Conservation (phyloP, 2,888 invertebrate genomes). For the Allygus modestus region DNA sequence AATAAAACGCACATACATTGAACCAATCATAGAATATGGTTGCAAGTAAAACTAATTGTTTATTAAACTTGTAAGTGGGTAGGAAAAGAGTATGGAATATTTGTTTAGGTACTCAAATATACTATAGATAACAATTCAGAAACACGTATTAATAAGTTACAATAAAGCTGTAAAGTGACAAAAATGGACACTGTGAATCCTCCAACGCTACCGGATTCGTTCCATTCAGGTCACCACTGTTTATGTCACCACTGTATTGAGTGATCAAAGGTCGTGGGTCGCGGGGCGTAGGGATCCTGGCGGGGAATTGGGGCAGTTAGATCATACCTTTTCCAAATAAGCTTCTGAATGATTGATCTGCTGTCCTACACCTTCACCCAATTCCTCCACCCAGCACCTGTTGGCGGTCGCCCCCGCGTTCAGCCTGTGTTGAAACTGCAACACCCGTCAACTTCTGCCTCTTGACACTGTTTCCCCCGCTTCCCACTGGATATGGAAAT, state of each 20-base stretch:
- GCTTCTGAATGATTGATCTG: slow-evolving; percentile 8
- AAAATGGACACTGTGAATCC: too few relatives aligned
- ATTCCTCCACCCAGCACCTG: slow-evolving; percentile 12
- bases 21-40: too few relatives aligned
- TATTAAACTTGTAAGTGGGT: too few relatives aligned
- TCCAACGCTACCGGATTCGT: too few relatives aligned
- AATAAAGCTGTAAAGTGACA: too few relatives aligned
- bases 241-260: background rate
- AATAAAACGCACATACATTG: too few relatives aligned
- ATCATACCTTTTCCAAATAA: slow-evolving; percentile 34
- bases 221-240: too few relatives aligned
- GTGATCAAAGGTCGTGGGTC: slow-evolving; percentile 4
- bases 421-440: background rate
- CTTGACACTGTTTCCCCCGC: slow-evolving; percentile 29
- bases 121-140: too few relatives aligned
- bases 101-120: too few relatives aligned
- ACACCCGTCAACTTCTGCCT: slow-evolving; percentile 5
- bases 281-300: background rate
- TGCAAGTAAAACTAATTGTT: too few relatives aligned
- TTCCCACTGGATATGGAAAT: background rate
- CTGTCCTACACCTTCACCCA: slow-evolving; percentile 43
- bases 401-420: background rate
- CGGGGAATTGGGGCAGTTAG: slow-evolving; percentile 24
- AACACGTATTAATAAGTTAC: too few relatives aligned
- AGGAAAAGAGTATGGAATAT: too few relatives aligned